A percentile compares a stretch with the other conserved stretches of the same genome.
phyloP scores from a whole-genome alignment of 2,888 invertebrate species.

The Graphium colonna region DNA sequence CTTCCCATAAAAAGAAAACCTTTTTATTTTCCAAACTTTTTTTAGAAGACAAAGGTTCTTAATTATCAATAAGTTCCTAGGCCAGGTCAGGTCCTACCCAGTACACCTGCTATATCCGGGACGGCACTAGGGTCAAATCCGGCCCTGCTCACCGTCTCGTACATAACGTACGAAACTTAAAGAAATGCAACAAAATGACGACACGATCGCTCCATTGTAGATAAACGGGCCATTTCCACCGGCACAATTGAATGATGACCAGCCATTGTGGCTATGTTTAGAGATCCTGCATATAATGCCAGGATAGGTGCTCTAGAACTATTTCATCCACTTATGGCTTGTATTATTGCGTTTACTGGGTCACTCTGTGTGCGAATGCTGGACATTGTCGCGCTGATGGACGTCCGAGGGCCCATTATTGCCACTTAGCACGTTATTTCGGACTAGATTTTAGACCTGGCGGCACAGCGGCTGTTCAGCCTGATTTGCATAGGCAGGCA shows the following conservation, averaged over 20 bases:
- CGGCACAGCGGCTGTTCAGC: too few relatives aligned
- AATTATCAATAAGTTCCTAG: too few relatives aligned
- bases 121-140: too few relatives aligned
- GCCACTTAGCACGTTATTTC: not conserved
- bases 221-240: slow-evolving; percentile 70
- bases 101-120: too few relatives aligned
- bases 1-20: too few relatives aligned
- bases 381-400: not conserved
- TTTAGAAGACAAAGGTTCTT: too few relatives aligned
- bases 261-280: slow-evolving; percentile 77
- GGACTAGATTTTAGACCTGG: too few relatives aligned
- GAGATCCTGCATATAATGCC: slow-evolving; percentile 73
- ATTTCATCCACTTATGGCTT: slow-evolving; percentile 59
- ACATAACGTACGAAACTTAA: slow-evolving; percentile 71
- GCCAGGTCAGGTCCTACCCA: too few relatives aligned
- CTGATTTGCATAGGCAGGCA: too few relatives aligned
- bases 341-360: slow-evolving; percentile 66
- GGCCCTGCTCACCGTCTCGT: slow-evolving; percentile 35
- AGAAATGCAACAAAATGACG: slow-evolving; percentile 70
- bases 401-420: slow-evolving; percentile 2
- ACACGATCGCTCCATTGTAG: slow-evolving; percentile 56
- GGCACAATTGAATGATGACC: slow-evolving; percentile 75
- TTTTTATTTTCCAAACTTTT: too few relatives aligned
- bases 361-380: slow-evolving; percentile 51
- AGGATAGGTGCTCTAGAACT: slow-evolving; percentile 59